These are phyloP conservation scores for Cydia strobilella DNA, from an alignment of 1,140 invertebrate species.

Conservation along the genomic window DNA sequence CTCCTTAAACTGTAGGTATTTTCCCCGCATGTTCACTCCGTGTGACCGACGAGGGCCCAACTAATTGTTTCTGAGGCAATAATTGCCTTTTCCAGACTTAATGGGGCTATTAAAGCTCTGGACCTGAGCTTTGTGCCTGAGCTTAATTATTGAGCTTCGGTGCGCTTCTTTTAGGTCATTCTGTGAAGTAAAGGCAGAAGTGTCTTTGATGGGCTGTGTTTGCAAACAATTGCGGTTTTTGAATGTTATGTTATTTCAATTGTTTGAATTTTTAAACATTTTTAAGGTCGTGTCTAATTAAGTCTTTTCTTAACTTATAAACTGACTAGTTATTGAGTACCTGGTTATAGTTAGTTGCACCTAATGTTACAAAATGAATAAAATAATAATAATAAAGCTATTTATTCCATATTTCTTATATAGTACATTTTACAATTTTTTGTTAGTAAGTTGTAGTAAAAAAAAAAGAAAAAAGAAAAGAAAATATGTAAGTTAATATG, in stretches of 20 bases:
- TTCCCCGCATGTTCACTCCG: conserved; percentile 9
- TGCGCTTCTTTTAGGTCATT: not conserved
- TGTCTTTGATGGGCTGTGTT: not conserved
- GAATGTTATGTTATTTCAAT: not conserved
- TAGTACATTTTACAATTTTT: too few species aligned
- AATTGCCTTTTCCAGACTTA: conserved; percentile 57
- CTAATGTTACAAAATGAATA: too few species aligned
- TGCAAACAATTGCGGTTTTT: not conserved
- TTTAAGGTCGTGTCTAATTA: too few species aligned
- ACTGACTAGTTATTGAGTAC: too few species aligned
- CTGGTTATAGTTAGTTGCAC: too few species aligned
- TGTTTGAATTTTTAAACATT: too few species aligned
- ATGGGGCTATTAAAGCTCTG: conserved; percentile 45
- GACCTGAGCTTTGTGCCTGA: conserved; percentile 10
- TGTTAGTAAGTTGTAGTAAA: too few species aligned
- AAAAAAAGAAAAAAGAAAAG: too few species aligned
- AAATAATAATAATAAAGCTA: too few species aligned
- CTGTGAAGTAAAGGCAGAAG: not conserved
- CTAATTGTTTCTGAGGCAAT: conserved; percentile 58
- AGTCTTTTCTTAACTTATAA: too few species aligned
- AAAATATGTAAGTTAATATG: too few species aligned
- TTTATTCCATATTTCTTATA: too few species aligned
- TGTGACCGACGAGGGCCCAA: conserved; percentile 35
- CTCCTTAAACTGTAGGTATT: conserved; percentile 34
- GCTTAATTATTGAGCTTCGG: conserved; percentile 22